Percentiles rank a stretch among this genome's conserved stretches.
Evolutionary conservation across 2,797 vertebrate species (phyloP).

Genomic region (Mus caroli): DNA sequence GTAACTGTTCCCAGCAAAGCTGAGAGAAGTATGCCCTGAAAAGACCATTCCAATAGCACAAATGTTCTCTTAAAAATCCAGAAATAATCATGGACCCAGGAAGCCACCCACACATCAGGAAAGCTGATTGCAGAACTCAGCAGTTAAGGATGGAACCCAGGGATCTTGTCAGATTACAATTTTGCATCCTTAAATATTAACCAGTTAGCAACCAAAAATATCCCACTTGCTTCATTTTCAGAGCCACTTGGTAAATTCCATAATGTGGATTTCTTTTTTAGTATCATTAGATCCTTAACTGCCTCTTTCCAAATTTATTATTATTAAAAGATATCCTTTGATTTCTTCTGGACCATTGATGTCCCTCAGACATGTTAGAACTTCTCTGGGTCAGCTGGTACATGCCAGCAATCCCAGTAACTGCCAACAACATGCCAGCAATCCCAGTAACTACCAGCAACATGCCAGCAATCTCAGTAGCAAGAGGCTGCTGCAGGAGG

Average conservation of each 20-base stretch:
- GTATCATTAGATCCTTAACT: background rate
- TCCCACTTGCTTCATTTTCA: background rate
- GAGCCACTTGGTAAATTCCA: background rate
- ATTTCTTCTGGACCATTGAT: too few species aligned
- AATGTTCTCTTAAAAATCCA: slow-evolving; percentile 72
- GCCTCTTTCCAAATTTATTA: background rate
- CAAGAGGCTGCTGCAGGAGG: background rate
- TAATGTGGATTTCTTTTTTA: slow-evolving; percentile 30
- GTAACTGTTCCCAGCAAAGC: slow-evolving; percentile 98
- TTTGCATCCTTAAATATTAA: slow-evolving; percentile 52
- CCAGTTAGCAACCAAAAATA: background rate
- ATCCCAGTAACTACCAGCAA: background rate
- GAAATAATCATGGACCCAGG: slow-evolving; percentile 38
- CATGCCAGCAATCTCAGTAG: background rate
- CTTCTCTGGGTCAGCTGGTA: background rate
- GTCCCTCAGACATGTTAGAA: background rate
- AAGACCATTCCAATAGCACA: slow-evolving; percentile 84
- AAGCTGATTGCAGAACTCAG: slow-evolving; percentile 73
- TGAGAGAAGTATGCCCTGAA: slow-evolving; percentile 97
- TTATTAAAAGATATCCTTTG: background rate
- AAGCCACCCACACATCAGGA: slow-evolving; percentile 70
- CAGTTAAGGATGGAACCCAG: slow-evolving; percentile 69
- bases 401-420: background rate
- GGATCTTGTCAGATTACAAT: background rate
- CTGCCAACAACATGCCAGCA: background rate